Evolutionary conservation across 2,888 invertebrate species (phyloP), one percentile per base, ranked within the genome.

Genomic region (Zaprionus obscuricornis): DNA sequence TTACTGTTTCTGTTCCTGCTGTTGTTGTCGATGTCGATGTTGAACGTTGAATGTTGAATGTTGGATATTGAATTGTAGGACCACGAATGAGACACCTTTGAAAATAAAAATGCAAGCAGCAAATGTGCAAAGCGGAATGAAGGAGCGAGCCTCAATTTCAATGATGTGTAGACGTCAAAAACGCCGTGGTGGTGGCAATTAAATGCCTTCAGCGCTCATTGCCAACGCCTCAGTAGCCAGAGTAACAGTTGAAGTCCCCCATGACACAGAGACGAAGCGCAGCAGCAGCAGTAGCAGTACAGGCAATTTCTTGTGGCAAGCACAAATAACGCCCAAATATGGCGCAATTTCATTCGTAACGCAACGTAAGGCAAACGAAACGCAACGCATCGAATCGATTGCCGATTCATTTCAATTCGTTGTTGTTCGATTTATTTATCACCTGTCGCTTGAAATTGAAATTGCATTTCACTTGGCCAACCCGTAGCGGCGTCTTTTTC

Each of bases 341-440:
- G 81, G 81, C 85, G 76, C 81, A 82, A 85, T 81, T 79, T 84
- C 81, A 72, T 77, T 77, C 60, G 81, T 65, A 76, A 75, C 79
- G 66, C 58, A 57, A 37, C 37, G 29, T 11, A 36, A n/a, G 27
- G 29, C 29, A 11, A 37, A 10, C 37, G 37, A n/a, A 26, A 45
- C 57, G 66, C 55, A 71, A 24, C 56, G 42, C 62, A 78, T 31
- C 73, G 77, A 79, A 76, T 70, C 74, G 78, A 78, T 79, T 58
- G 66, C 47, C 76, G 63, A 65, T 74, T 74, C 75, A 74, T 73
- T 82, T 74, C 81, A 73, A 78, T 81, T 82, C 81, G 82, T 57
- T 74, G 71, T 67, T 74, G 83, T 87, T 84, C 89, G 88, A 89
- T 89, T 89, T 89, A 89, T 89, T 89, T 89, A 88, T 88, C 88